Percentiles rank a stretch among this genome's conserved stretches.
Conservation (phyloP, 2,888 invertebrate species). For the Drosophila kuntzei region DNA sequence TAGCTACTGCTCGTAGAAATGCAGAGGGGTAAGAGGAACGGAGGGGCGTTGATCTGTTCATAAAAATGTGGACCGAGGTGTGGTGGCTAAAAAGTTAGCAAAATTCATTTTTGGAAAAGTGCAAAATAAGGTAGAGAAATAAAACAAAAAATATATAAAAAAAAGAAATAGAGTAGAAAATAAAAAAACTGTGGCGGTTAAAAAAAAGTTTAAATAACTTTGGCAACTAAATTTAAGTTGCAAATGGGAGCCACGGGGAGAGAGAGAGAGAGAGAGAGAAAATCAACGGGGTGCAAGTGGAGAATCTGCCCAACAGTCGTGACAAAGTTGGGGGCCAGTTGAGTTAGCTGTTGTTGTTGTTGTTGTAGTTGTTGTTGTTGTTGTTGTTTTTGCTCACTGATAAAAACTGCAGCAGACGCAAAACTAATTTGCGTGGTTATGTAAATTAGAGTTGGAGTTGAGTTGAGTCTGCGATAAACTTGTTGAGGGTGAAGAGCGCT, state of each 20-base stretch:
- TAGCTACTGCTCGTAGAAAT: constrained; percentile 71
- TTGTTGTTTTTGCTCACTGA: constrained; percentile 56
- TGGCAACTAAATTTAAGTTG: constrained; percentile 80
- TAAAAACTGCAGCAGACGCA: constrained; percentile 80
- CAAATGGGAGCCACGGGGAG: constrained; percentile 15
- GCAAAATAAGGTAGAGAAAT: constrained; percentile 63
- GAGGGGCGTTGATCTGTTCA: constrained; percentile 3
- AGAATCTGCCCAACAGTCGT: constrained; percentile 51
- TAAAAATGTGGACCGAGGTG: constrained; percentile 49
- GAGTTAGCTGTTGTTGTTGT: constrained; percentile 22
- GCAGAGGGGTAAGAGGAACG: background rate
- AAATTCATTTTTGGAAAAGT: constrained; percentile 75
- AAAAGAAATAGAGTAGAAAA: constrained; percentile 8
- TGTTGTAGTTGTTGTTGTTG: constrained; percentile 27
- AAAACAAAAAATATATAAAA: constrained; percentile 19
- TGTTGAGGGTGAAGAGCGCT: constrained; percentile 62
- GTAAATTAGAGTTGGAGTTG: constrained; percentile 76
- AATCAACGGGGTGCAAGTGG: constrained; percentile 29
- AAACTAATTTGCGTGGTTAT: constrained; percentile 80
- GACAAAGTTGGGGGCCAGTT: constrained; percentile 67
- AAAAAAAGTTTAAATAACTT: constrained; percentile 78
- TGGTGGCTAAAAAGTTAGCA: constrained; percentile 63
- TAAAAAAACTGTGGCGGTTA: constrained; percentile 34
- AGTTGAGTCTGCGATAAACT: constrained; percentile 71
- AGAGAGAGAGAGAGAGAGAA: background rate